Evolutionary conservation across 2,113 vertebrate species (phyloP), one percentile per base, ranked within the genome.

Genomic region (Reinhardtius hippoglossoides): DNA sequence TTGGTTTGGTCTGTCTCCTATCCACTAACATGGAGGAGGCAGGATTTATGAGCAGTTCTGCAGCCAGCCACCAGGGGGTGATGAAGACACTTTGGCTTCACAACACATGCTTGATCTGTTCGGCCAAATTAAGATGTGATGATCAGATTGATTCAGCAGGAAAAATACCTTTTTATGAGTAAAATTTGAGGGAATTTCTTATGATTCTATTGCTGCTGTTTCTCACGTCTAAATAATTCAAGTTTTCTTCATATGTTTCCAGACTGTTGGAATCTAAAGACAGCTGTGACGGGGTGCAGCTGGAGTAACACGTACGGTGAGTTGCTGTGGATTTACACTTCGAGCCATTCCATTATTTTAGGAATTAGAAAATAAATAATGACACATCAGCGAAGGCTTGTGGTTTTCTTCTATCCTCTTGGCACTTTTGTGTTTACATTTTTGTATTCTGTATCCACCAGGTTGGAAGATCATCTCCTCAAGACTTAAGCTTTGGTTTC

Each of bases 221-320:
- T 12, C 37, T 75, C 40, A 59, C 18, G 26, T 72, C 12, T 62
- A 8, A 73, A 26, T 46, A n/a, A 0, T 18, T 26, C 6, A 35
- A 3, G 2, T 54, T 61, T 1, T 70, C 1, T 76, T 57, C 52
- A 62, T 46, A 5, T 69, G 37, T 70, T 80, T 87, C 5, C 37
- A 94, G 94, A 63, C 74, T 82, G 6, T 48, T 88, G 23, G 84
- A 91, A 26, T 37, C 79, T 6, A 91, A 93, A 62, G 93, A 92
- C 24, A 79, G 21, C 52, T 92, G 92, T 76, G 93, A 92, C 14
- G 85, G 89, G 3, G 87, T 93, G 42, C 87, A 92, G 87, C 46
- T 91, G 12, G 90, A 93, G 74, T 92, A 87, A 84, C 40, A 21
- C 7, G 2, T 10, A 56, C 31, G 1, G 54, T 56, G n/a, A 13